Evolutionary conservation across 2,797 vertebrate species (phyloP).

Genomic region (Cottoperca gobio): DNA sequence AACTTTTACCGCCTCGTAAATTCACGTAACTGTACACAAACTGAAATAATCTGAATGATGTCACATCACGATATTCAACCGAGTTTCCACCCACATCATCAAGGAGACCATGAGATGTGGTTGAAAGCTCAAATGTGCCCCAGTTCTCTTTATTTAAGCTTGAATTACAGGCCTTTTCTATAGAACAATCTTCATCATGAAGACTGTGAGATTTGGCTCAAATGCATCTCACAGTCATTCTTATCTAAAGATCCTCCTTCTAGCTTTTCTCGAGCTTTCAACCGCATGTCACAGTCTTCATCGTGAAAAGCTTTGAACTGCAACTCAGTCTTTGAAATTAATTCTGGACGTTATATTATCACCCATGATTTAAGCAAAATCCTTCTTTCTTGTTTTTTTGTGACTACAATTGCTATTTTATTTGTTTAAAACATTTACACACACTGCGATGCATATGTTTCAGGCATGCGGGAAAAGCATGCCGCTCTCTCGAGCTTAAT

Average conservation of each 20-base stretch:
- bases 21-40: not conserved
- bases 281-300: no score
- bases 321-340: no score
- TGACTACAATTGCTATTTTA: not conserved
- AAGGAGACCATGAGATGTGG: not conserved
- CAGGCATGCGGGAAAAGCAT: slow-evolving; percentile 16
- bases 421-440: no score
- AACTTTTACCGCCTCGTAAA: no score
- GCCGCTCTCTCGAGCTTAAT: slow-evolving; percentile 16
- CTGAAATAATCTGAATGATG: not conserved
- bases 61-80: not conserved
- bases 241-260: no score
- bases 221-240: no score
- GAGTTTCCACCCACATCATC: not conserved
- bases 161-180: no score
- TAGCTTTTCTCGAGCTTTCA: no score
- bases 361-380: not conserved
- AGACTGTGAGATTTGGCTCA: no score
- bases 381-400: not conserved
- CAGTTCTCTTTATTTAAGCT: not conserved
- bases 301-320: no score
- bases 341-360: not conserved
- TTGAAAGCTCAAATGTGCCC: not conserved
- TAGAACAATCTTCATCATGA: no score
- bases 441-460: no score